Percentiles rank a stretch among this genome's conserved stretches.
These are phyloP conservation scores for Odocoileus hemionus DNA, from an alignment of 2,113 vertebrate species.

Conservation along the genomic window DNA sequence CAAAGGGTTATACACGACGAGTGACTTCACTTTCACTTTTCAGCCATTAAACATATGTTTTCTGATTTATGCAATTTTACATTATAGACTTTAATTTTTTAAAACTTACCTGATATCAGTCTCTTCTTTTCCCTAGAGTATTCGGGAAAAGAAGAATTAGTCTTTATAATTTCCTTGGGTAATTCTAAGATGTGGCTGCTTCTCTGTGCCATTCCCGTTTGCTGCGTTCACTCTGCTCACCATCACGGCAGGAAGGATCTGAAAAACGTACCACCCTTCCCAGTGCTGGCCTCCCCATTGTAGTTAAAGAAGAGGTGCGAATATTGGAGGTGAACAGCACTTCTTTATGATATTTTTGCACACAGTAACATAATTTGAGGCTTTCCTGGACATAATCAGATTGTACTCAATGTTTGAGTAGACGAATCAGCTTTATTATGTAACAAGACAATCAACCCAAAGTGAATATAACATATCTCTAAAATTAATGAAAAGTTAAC, in stretches of 20 bases:
- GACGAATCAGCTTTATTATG: background rate
- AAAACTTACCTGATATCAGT: background rate
- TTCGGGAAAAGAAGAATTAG: background rate
- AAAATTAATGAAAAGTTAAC: background rate
- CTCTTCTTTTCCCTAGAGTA: background rate
- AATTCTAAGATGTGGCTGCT: background rate
- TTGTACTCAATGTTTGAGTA: background rate
- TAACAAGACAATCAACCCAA: background rate
- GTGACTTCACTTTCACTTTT: background rate
- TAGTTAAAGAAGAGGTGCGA: background rate
- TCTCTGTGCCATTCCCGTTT: background rate
- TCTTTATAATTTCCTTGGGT: background rate
- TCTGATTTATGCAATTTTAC: background rate
- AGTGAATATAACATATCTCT: background rate
- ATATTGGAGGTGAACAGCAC: background rate
- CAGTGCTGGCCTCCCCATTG: background rate
- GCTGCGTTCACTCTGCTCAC: background rate
- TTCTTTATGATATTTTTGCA: background rate
- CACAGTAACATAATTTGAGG: background rate
- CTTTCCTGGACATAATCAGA: background rate
- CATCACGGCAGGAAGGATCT: background rate
- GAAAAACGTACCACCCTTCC: background rate
- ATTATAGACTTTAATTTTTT: background rate
- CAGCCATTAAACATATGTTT: background rate
- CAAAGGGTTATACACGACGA: background rate